phyloP scores from a whole-genome alignment of 2,113 vertebrate species.

The Solea solea region DNA sequence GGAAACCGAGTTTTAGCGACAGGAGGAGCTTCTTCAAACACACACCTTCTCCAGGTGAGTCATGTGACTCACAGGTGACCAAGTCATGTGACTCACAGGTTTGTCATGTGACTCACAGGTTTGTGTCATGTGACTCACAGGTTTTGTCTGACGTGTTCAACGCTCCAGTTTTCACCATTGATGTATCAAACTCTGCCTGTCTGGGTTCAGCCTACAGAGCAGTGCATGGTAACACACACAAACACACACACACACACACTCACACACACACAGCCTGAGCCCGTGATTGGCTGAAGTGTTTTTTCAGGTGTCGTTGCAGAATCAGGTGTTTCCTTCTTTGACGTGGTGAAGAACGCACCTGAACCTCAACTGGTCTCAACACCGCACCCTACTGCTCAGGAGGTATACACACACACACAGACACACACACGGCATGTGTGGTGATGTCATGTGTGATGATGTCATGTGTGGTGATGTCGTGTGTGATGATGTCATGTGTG shows the following conservation, averaged over 20 bases:
- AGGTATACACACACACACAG: slow-evolving; percentile 79
- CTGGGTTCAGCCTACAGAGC: slow-evolving; percentile 94
- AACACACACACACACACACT: too few species aligned
- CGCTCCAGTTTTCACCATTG: slow-evolving; percentile 88
- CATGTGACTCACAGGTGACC: not conserved
- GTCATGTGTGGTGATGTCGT: too few species aligned
- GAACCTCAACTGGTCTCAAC: slow-evolving; percentile 81
- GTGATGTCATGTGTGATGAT: too few species aligned
- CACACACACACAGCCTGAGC: too few species aligned
- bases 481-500: too few species aligned
- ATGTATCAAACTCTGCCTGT: slow-evolving; percentile 90
- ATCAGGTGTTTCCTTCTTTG: slow-evolving; percentile 78
- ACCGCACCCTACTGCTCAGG: slow-evolving; percentile 73
- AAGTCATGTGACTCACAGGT: not conserved
- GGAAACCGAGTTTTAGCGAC: slow-evolving; percentile 92
- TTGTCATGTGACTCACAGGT: not conserved
- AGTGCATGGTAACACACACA: slow-evolving; percentile 85
- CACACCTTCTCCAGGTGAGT: slow-evolving; percentile 89
- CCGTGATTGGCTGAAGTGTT: not conserved
- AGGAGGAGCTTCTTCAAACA: slow-evolving; percentile 91
- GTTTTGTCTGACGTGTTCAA: slow-evolving; percentile 93
- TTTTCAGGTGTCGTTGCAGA: slow-evolving; percentile 83
- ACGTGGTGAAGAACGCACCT: slow-evolving; percentile 81
- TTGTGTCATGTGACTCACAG: slow-evolving; percentile 67
- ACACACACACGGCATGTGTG: slow-evolving; percentile 33